Conservation (phyloP, 2,797 vertebrate species). For the Lacerta bilineata region DNA sequence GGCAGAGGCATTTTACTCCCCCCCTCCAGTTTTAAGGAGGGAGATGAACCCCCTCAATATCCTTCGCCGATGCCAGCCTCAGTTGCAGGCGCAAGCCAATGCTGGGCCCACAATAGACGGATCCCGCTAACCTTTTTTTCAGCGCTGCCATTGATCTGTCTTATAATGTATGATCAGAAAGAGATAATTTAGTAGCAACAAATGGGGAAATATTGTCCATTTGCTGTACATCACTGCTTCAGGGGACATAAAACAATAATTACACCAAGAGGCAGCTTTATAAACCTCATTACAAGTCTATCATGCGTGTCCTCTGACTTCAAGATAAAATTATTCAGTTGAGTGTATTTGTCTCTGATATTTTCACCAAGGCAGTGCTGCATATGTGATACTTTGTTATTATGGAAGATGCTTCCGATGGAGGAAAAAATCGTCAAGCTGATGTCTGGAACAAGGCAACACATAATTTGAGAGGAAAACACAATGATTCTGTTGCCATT, state of each 20-base stretch:
- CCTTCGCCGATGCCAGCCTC: too few species aligned
- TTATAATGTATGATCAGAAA: background rate
- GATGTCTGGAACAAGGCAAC: background rate
- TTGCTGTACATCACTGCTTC: background rate
- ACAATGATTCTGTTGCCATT: background rate
- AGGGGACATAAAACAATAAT: constrained; percentile 14
- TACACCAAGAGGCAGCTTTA: background rate
- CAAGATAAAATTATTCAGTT: constrained; percentile 7
- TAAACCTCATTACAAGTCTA: constrained; percentile 5
- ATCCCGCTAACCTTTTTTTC: background rate
- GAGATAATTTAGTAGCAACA: constrained; percentile 3
- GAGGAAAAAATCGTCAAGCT: background rate
- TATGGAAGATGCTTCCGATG: background rate
- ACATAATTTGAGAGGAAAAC: background rate
- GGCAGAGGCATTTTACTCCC: too few species aligned
- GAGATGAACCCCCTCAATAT: too few species aligned
- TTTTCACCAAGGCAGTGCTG: background rate
- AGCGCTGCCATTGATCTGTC: background rate
- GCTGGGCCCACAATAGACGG: too few species aligned
- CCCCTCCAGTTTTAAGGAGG: too few species aligned
- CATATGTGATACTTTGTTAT: background rate
- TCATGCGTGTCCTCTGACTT: constrained; percentile 26
- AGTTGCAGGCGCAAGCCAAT: too few species aligned
- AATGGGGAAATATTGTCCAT: rapidly evolving
- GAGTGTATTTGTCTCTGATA: background rate